Conservation (phyloP, 2,797 vertebrate species). For the Chrysocyon brachyurus region DNA sequence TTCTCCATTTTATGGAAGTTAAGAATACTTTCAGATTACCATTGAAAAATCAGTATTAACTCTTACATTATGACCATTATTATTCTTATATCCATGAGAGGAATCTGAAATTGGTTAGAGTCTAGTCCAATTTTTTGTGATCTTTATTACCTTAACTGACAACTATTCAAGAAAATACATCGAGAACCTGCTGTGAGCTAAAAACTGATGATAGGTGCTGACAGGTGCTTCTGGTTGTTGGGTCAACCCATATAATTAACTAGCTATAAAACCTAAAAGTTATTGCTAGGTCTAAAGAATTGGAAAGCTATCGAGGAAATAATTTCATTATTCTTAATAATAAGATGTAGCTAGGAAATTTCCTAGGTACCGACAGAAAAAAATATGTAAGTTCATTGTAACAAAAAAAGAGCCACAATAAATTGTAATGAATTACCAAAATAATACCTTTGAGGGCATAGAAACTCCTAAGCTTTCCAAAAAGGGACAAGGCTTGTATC, state of each 20-base stretch:
- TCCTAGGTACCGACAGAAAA: conserved; percentile 23
- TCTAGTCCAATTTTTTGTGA: neutral
- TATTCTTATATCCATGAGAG: neutral
- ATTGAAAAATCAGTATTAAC: neutral
- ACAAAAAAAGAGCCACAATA: conserved; percentile 36
- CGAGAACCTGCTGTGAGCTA: neutral
- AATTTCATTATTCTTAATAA: neutral
- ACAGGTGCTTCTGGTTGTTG: neutral
- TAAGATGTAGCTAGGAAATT: neutral
- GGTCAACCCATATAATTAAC: conserved; percentile 30
- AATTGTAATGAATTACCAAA: neutral
- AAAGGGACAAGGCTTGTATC: neutral
- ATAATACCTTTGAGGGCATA: neutral
- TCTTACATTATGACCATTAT: neutral
- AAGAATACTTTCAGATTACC: neutral
- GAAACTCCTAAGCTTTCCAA: conserved; percentile 6
- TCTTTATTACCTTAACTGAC: neutral
- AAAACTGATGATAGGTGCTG: neutral
- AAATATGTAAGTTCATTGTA: conserved; percentile 35
- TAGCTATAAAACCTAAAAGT: neutral
- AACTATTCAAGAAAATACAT: neutral
- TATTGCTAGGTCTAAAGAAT: neutral
- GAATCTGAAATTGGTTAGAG: neutral
- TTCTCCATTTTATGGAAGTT: neutral
- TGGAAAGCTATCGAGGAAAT: conserved; percentile 3